Base-by-base conservation (phyloP, 2,797 vertebrate species). In the Falco concolor region DNA sequence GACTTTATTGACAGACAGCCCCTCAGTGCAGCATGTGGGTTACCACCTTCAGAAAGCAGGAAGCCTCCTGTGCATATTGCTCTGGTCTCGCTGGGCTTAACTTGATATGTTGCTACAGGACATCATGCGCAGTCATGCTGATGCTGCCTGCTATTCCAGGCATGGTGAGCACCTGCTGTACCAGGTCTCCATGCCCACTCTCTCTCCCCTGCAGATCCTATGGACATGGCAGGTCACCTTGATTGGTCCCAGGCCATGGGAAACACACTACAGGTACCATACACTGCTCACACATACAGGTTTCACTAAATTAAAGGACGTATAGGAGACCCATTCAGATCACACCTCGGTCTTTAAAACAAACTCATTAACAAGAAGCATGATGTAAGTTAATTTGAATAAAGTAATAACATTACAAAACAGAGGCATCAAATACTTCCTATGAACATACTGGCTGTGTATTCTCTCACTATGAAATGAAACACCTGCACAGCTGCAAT, bases 121-220 rank as follows among this genome's bases (percentile, higher is more conserved):
- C 5, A 5, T 9, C 45, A 49, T 0, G 3, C 0, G 1, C 16
- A 45, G 21, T 4, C 3, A 2, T 54, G 38, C 3, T 0, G 0
- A 12, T 28, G 19, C 13, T 50, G 73, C 19, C 72, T 65, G 60
- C 28, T 23, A 22, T 70, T 42, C 19, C 20, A 83, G 23, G 25
- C 20, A 28, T 36, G 17, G 25, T 60, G 9, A 79, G 13, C n/a
- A 40, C 16, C 25, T 45, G 12, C 28, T 42, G 21, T 17, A 32
- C 25, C 40, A 69, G 34, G 4, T 32, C 11, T 93, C 38, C 23
- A 10, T 30, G 25, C 8, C 7, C 23, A 21, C 17, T 53, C 45
- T 24, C 2, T 19, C 8, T 21, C 21, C 10, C 20, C 28, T 14
- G 0, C 34, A 64, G 50, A 14, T 5, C 3, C 1, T 8, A 40